phyloP scores from a whole-genome alignment of 2,888 invertebrate genomes.

The Drosophila neonasuta region DNA sequence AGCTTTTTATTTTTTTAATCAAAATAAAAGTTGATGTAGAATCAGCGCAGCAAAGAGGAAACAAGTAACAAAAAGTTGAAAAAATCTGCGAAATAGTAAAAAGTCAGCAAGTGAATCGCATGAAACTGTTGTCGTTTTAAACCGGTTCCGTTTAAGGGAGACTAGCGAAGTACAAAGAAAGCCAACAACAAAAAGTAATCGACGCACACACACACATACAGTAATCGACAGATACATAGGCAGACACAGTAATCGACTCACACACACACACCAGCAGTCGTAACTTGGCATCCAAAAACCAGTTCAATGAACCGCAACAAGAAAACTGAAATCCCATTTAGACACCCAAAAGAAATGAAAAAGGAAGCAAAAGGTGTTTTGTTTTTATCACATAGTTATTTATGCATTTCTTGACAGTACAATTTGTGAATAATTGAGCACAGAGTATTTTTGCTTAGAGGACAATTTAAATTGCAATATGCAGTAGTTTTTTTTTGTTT shows the following conservation, averaged over 20 bases:
- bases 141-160: slow-evolving; percentile 56
- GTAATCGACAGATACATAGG: neutral
- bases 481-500: slow-evolving; percentile 24
- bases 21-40: slow-evolving; percentile 20
- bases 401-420: slow-evolving; percentile 44
- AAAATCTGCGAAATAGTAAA: slow-evolving; percentile 30
- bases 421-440: slow-evolving; percentile 60
- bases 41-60: slow-evolving; percentile 15
- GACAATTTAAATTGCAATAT: slow-evolving; percentile 25
- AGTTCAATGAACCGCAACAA: slow-evolving; percentile 64
- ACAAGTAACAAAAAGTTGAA: slow-evolving; percentile 7
- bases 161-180: slow-evolving; percentile 34
- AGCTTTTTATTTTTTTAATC: slow-evolving; percentile 33
- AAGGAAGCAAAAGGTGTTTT: slow-evolving; percentile 1
- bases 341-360: slow-evolving; percentile 13
- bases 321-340: slow-evolving; percentile 13
- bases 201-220: slow-evolving; percentile 12
- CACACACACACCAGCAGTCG: neutral
- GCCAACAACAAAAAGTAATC: slow-evolving; percentile 7
- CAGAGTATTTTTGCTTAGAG: slow-evolving; percentile 48
- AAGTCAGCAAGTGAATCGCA: slow-evolving; percentile 14
- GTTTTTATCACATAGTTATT: slow-evolving; percentile 60
- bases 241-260: slow-evolving; percentile 4
- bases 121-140: slow-evolving; percentile 32
- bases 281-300: slow-evolving; percentile 47